phyloP scores from a whole-genome alignment of 2,113 vertebrate species.

The Siniperca chuatsi region DNA sequence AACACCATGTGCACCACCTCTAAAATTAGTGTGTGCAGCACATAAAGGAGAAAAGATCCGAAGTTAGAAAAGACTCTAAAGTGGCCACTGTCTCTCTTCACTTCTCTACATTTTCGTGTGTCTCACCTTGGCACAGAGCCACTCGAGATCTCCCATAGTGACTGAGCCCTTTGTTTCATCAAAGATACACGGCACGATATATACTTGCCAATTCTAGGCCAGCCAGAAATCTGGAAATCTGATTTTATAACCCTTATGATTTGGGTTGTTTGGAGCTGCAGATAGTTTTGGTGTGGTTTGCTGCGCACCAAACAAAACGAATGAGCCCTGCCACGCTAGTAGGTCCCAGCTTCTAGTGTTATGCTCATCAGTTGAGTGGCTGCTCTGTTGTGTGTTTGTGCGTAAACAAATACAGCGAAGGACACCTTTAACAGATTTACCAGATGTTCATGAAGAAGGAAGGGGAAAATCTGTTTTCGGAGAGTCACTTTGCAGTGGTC shows the following conservation, averaged over 20 bases:
- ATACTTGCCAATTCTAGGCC: constrained; percentile 79
- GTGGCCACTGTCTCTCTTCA: constrained; percentile 64
- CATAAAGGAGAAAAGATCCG: constrained; percentile 58
- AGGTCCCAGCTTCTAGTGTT: constrained; percentile 64
- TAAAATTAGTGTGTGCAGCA: constrained; percentile 80
- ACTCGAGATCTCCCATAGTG: constrained; percentile 57
- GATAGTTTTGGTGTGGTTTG: constrained; percentile 82
- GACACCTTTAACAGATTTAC: constrained; percentile 79
- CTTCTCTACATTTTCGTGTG: constrained; percentile 66
- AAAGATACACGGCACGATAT: constrained; percentile 75
- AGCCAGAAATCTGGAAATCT: constrained; percentile 85
- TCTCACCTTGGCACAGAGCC: constrained; percentile 66
- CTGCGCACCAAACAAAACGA: constrained; percentile 67
- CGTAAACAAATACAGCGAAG: constrained; percentile 75
- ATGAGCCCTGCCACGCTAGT: constrained; percentile 60
- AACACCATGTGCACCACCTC: constrained; percentile 78
- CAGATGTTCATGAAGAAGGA: constrained; percentile 76
- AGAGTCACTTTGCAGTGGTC: constrained; percentile 70
- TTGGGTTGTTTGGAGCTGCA: constrained; percentile 80
- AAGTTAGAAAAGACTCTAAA: constrained; percentile 71
- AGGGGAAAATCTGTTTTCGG: constrained; percentile 65
- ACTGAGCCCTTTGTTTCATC: constrained; percentile 71
- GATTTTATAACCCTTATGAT: constrained; percentile 80
- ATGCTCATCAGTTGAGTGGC: constrained; percentile 70
- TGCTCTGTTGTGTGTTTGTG: constrained; percentile 78